Evolutionary conservation across 2,113 vertebrate genomes (phyloP), one percentile per base, ranked within the genome.

Genomic region (Theristicus caerulescens): DNA sequence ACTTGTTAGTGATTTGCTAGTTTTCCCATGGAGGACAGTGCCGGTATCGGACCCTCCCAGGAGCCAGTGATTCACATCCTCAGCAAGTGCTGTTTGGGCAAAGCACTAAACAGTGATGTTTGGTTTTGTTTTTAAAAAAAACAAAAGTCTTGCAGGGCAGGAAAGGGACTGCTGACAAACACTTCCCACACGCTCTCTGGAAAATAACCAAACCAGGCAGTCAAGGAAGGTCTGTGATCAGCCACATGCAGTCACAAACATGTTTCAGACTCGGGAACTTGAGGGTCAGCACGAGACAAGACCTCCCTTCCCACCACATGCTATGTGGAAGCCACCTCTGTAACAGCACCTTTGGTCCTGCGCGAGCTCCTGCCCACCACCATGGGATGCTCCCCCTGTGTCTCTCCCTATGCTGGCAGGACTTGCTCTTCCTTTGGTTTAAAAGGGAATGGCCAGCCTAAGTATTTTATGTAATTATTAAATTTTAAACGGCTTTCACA

Each of bases 381-480:
- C 69, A 81, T 0, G 0, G n/a, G 49, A 71, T 21, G 24, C 4
- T 62, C 42, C 36, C 52, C 65, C 47, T 12, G 20, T 1, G 0
- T 2, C 10, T 9, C 29, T n/a, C 10, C 49, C 20, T 32, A 5
- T 1, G 0, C 19, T 13, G 22, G 78, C 9, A 2, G 12, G 18
- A 46, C 21, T n/a, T 65, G 34, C 29, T 90, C 74, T 59, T 93
- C 29, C 36, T 62, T 52, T 31, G 34, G 12, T 64, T 77, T 51
- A n/a, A n/a, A 86, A 86, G 24, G 16, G 21, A 94, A 80, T 0
- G 0, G 32, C 31, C 40, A 84, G 52, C 21, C 2, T 91, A 94
- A 93, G 74, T 81, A 93, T 92, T 94, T 95, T 74, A 86, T 65
- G 52, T 51, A 90, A 90, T 88, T 96, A 94, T 91, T 88, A 96